These are phyloP conservation scores for Rhodeus uyekii DNA, from an alignment of 2,797 vertebrate species.

Conservation along the genomic window DNA sequence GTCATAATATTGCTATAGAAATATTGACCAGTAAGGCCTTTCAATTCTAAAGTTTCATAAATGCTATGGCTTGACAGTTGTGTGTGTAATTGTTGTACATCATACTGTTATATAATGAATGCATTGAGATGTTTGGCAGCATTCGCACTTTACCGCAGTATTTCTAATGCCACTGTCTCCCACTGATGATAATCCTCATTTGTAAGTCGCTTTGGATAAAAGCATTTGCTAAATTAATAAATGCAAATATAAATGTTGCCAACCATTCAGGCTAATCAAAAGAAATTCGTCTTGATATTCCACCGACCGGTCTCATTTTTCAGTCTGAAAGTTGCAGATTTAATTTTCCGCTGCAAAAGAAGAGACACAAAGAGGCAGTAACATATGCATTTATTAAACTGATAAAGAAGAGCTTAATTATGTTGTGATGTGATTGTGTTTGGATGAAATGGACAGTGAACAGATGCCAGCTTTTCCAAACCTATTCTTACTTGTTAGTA, in stretches of 20 bases:
- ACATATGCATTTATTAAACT: neutral
- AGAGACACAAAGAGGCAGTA: slow-evolving; percentile 54
- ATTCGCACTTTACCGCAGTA: neutral
- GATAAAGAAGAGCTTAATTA: neutral
- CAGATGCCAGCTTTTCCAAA: neutral
- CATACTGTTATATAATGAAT: neutral
- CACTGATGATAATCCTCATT: neutral
- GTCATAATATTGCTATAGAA: neutral
- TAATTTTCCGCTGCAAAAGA: neutral
- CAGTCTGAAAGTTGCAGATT: slow-evolving; percentile 2
- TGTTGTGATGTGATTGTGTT: neutral
- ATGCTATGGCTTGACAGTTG: too few relatives aligned
- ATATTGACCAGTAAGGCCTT: slow-evolving; percentile 4
- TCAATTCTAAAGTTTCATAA: slow-evolving; percentile 14
- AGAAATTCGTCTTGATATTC: neutral
- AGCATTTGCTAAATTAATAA: slow-evolving; percentile 1
- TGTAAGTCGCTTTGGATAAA: slow-evolving; percentile 1
- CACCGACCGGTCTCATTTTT: neutral
- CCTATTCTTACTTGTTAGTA: neutral
- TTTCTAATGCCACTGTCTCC: neutral
- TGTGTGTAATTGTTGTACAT: too few relatives aligned
- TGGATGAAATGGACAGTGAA: neutral
- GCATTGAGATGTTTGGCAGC: neutral
- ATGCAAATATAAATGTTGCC: neutral
- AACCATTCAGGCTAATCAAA: neutral